Conservation (phyloP, 2,888 invertebrate species). For the Liodrosophila aerea region DNA sequence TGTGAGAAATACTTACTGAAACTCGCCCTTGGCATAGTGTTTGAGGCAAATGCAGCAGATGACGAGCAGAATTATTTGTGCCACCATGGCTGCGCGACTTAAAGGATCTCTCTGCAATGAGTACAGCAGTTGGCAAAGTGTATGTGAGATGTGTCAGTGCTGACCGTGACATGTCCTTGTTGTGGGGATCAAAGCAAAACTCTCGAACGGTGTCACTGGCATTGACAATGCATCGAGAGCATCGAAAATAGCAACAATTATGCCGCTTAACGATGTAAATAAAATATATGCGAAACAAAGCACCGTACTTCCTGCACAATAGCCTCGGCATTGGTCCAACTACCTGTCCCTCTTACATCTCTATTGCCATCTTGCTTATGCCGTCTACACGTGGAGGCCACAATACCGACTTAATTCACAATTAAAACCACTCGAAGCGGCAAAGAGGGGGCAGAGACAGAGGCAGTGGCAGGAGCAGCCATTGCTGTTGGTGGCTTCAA, state of each 20-base stretch:
- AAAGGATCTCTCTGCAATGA: slow-evolving; percentile 15
- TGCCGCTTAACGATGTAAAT: slow-evolving; percentile 67
- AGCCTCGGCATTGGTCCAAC: slow-evolving; percentile 68
- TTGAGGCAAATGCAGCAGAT: slow-evolving; percentile 80
- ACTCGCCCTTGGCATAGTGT: slow-evolving; percentile 79
- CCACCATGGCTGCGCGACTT: slow-evolving; percentile 78
- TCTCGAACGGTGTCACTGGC: slow-evolving; percentile 65
- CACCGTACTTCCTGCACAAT: slow-evolving; percentile 59
- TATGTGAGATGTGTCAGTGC: slow-evolving; percentile 1
- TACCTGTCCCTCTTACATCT: slow-evolving; percentile 2
- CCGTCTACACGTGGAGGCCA: slow-evolving; percentile 61
- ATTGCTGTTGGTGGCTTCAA: slow-evolving; percentile 41
- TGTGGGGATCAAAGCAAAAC: slow-evolving; percentile 60
- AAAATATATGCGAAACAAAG: slow-evolving; percentile 50
- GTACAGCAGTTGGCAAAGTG: slow-evolving; percentile 33
- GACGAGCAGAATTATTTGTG: slow-evolving; percentile 78
- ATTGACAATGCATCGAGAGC: slow-evolving; percentile 77
- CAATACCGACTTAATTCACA: slow-evolving; percentile 82
- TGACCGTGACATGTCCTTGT: slow-evolving; percentile 58
- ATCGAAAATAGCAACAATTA: slow-evolving; percentile 74
- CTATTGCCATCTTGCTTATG: slow-evolving; percentile 3
- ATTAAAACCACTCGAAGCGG: slow-evolving; percentile 79
- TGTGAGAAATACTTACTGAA: slow-evolving; percentile 77
- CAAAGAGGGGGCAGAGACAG: slow-evolving; percentile 30
- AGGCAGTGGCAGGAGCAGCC: slow-evolving; percentile 10